Evolutionary conservation across 2,888 invertebrate species (phyloP).

Genomic region (Allacma fusca): DNA sequence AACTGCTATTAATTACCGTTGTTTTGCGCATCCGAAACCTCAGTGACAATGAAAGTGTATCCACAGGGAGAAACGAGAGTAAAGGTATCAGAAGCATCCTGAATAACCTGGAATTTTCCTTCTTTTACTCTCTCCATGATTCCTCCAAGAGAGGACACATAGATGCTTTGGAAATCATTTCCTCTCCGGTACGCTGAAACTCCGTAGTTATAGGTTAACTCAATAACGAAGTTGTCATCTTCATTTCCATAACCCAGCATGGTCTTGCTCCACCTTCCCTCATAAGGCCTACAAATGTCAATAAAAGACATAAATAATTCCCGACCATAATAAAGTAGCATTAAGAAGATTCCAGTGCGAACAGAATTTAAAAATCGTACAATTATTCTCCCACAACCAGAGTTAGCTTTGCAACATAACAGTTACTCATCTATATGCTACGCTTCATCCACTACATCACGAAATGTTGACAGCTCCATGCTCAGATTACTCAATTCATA

Average conservation of each 20-base stretch:
- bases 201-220: conserved; percentile 97
- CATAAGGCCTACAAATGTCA: conserved; percentile 79
- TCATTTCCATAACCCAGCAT: conserved; percentile 99
- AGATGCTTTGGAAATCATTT: conserved; percentile 89
- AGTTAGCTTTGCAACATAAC: no score
- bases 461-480: no score
- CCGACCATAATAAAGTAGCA: neutral
- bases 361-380: no score
- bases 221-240: conserved; percentile 92
- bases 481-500: no score
- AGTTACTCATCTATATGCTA: no score
- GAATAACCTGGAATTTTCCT: conserved; percentile 75
- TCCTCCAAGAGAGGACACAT: conserved; percentile 80
- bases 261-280: conserved; percentile 98
- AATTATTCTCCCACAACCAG: no score
- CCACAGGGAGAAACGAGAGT: conserved; percentile 88
- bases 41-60: conserved; percentile 68
- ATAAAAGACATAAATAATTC: neutral
- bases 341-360: no score
- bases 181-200: conserved; percentile 85
- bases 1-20: conserved; percentile 5
- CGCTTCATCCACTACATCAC: no score
- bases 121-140: conserved; percentile 74
- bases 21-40: conserved; percentile 10
- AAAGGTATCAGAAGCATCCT: conserved; percentile 69